Evolutionary conservation across 2,113 vertebrate genomes (phyloP).

Genomic region (Neotoma lepida): DNA sequence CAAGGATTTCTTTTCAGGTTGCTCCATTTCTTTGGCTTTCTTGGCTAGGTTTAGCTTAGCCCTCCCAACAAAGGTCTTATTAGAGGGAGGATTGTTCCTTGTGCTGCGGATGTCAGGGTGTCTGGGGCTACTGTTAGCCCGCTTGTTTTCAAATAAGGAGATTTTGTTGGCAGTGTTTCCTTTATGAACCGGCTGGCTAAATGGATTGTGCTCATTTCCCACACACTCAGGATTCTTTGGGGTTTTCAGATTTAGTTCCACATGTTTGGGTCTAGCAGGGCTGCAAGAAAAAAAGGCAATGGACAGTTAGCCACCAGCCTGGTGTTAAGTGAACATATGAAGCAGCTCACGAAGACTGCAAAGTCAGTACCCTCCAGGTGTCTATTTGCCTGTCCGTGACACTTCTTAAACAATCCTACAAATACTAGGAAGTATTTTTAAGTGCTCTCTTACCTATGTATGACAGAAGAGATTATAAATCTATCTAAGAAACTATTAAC

Average conservation of each 20-base stretch:
- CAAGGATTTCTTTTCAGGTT: conserved; percentile 78
- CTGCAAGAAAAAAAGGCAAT: conserved; percentile 80
- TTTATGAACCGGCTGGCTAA: conserved; percentile 86
- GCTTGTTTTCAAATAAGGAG: conserved; percentile 90
- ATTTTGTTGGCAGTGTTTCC: conserved; percentile 90
- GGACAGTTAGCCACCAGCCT: conserved; percentile 52
- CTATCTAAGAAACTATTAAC: conserved; percentile 17
- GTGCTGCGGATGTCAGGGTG: conserved; percentile 80
- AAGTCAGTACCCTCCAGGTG: background rate
- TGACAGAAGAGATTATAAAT: background rate
- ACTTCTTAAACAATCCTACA: conserved; percentile 39
- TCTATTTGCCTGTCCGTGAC: background rate
- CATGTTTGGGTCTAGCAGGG: conserved; percentile 87
- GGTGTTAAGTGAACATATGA: background rate
- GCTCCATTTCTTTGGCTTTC: conserved; percentile 83
- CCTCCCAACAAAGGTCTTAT: conserved; percentile 86
- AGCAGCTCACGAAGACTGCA: background rate
- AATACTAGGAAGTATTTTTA: conserved; percentile 2
- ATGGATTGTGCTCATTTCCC: conserved; percentile 82
- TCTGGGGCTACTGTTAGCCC: conserved; percentile 82
- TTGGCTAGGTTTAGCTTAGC: conserved; percentile 89
- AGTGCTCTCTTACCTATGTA: background rate
- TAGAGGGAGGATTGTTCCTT: conserved; percentile 76
- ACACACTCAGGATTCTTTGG: conserved; percentile 79
- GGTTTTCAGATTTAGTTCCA: conserved; percentile 87